phyloP scores from a whole-genome alignment of 2,113 vertebrate genomes.

The Hyaena hyaena region DNA sequence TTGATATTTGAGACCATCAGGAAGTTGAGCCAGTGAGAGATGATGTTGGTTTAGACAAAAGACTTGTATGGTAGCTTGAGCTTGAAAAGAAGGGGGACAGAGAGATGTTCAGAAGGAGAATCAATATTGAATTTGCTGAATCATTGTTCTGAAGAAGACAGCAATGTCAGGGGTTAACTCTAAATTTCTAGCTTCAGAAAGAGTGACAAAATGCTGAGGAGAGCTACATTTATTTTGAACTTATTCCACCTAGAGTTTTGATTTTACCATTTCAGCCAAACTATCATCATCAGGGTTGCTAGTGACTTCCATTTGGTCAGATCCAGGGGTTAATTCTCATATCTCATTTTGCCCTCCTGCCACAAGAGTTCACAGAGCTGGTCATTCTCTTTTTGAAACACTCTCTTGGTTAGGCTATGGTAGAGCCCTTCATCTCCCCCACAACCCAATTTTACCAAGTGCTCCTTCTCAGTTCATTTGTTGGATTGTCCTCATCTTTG shows the following conservation, averaged over 20 bases:
- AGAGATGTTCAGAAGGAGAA: background rate
- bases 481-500: background rate
- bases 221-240: background rate
- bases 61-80: background rate
- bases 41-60: background rate
- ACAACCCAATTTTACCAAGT: background rate
- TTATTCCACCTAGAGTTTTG: background rate
- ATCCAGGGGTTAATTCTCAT: background rate
- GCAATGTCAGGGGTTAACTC: background rate
- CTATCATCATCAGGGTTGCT: background rate
- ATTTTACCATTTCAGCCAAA: background rate
- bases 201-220: background rate
- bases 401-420: background rate
- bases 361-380: background rate
- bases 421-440: background rate
- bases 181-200: background rate
- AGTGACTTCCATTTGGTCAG: background rate
- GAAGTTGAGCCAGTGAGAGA: background rate
- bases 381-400: background rate
- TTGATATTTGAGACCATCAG: background rate
- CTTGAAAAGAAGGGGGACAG: background rate
- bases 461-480: background rate
- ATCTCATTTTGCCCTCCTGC: background rate
- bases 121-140: background rate
- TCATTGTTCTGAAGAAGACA: background rate